Evolutionary conservation across 2,888 invertebrate species (phyloP), one percentile per base, ranked within the genome.

Genomic region (Ophraella communa): DNA sequence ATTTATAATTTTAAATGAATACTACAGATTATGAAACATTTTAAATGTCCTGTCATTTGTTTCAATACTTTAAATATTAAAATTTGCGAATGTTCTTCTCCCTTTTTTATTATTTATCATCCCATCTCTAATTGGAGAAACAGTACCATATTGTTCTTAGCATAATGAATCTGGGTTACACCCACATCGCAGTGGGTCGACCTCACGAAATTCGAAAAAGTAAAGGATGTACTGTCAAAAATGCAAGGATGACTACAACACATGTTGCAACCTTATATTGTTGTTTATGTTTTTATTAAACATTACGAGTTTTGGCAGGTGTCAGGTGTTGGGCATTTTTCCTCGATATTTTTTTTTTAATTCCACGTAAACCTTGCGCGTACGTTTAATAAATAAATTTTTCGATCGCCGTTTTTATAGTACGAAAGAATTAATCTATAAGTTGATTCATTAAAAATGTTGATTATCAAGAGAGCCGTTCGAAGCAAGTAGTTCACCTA

Each of bases 101-200:
- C n/a, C n/a, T n/a, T n/a, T n/a, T n/a, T n/a, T n/a, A n/a, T n/a
- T n/a, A n/a, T n/a, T 35, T 14, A 35, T 14, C 7, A 39, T 39
- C 17, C 68, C 68, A 66, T 63, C 71, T 73, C 71, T 69, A 71
- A 66, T 69, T 66, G 66, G 54, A 64, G 44, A 27, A 54, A 42
- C 55, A 55, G 27, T 55, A 24, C 39, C 55, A 55, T 55, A 55
- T 55, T 55, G 55, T 55, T 55, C 55, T 55, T 27, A 1, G 44
- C 23, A 55, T 55, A 55, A 49, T 56, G 65, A 65, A 73, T 64
- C 69, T 73, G 69, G 73, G 73, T 73, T 73, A 72, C 73, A 71
- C 73, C 73, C 70, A 73, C 73, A 55, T 62, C 65, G 14, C 56
- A 53, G 65, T 67, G 63, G 61, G 65, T 18, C 23, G 42, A 55